These are phyloP conservation scores for Sminthopsis crassicaudata DNA, from an alignment of 2,113 vertebrate species.

Conservation along the genomic window DNA sequence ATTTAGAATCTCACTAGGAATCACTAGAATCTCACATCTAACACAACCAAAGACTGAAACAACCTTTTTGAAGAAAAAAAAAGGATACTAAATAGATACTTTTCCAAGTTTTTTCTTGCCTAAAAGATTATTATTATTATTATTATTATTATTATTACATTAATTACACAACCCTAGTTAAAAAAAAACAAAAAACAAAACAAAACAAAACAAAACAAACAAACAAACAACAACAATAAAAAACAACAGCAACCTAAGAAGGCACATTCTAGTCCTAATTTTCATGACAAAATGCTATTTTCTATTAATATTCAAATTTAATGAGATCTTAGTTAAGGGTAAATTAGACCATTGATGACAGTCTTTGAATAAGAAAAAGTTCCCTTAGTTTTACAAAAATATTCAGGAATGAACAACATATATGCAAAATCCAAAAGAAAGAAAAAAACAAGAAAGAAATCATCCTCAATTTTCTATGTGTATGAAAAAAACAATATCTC, in stretches of 20 bases:
- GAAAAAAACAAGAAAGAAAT: not conserved
- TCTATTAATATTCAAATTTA: conserved; percentile 36
- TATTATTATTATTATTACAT: conserved; percentile 48
- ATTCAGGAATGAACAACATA: not conserved
- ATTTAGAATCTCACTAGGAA: not conserved
- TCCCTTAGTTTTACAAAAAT: not conserved
- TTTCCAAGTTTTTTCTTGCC: not conserved
- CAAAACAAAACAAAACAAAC: no score
- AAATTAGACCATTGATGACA: not conserved
- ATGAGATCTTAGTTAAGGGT: conserved; percentile 3
- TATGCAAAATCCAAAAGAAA: not conserved
- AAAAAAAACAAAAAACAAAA: conserved; percentile 32
- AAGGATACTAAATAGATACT: not conserved
- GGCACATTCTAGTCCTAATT: conserved; percentile 23
- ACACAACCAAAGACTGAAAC: conserved; percentile 5
- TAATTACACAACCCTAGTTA: conserved; percentile 1
- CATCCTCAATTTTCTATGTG: not conserved
- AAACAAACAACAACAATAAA: no score
- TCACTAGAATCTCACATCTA: not conserved
- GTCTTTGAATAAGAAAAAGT: conserved; percentile 30
- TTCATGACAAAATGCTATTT: conserved; percentile 22
- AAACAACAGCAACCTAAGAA: conserved; percentile 45
- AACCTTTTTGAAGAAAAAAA: not conserved
- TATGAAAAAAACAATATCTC: not conserved
- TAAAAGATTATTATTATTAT: conserved; percentile 35